Conservation (phyloP, 2,797 vertebrate species). For the Cossypha dichroa region DNA sequence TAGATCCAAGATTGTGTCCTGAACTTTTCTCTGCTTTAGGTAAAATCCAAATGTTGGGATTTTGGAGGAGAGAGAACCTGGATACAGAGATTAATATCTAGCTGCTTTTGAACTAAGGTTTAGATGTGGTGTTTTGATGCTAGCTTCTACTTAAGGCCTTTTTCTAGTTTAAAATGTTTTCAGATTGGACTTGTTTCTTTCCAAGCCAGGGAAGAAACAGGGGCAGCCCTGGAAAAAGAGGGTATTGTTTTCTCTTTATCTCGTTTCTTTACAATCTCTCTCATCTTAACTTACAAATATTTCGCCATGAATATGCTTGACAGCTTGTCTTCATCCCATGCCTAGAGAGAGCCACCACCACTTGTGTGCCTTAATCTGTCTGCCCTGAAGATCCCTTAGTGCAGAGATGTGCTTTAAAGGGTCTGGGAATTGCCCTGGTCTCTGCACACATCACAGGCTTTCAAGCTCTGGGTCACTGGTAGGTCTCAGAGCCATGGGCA, state of each 20-base stretch:
- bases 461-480: background rate
- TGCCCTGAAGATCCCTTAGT: background rate
- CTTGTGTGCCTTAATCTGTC: background rate
- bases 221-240: background rate
- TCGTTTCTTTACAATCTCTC: background rate
- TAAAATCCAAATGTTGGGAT: background rate
- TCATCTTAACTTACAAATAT: background rate
- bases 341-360: background rate
- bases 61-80: background rate
- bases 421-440: background rate
- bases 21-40: background rate
- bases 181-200: background rate
- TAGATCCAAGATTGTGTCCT: background rate
- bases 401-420: background rate
- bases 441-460: fast-evolving
- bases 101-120: background rate
- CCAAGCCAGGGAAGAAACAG: background rate
- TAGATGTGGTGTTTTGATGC: background rate
- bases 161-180: background rate
- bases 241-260: background rate
- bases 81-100: background rate
- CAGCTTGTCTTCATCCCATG: background rate
- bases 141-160: background rate
- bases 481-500: background rate
- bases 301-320: background rate